Percentiles rank a stretch among this genome's conserved stretches.
Conservation (phyloP, 2,797 vertebrate species). For the Anableps anableps region DNA sequence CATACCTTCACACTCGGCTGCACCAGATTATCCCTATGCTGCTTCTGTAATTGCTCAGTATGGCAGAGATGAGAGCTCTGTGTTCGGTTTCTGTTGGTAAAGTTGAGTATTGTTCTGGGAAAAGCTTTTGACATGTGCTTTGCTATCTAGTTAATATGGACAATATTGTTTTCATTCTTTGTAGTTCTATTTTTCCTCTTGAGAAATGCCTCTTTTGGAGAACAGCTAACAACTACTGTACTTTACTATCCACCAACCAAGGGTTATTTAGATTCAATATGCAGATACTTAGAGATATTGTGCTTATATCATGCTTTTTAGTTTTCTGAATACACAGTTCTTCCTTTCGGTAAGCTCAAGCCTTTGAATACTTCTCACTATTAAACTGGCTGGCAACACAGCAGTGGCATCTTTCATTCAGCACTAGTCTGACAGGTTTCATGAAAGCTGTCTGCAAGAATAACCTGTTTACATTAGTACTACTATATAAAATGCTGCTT, state of each 20-base stretch:
- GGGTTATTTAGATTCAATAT: not conserved
- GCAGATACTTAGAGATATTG: not conserved
- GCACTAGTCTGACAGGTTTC: not conserved
- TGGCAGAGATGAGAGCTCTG: slow-evolving; percentile 35
- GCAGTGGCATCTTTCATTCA: not conserved
- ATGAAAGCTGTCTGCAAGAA: not conserved
- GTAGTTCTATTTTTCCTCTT: not conserved
- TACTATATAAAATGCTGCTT: not conserved
- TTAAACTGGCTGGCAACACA: not conserved
- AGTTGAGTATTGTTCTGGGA: slow-evolving; percentile 3
- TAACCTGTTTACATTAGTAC: not conserved
- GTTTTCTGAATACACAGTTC: not conserved
- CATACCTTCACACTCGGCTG: slow-evolving; percentile 48
- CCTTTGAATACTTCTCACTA: not conserved
- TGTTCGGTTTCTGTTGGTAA: slow-evolving; percentile 12
- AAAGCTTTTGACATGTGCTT: not conserved
- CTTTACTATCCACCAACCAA: not conserved
- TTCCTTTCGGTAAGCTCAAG: too few species aligned
- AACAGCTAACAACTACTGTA: not conserved
- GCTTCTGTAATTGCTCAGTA: slow-evolving; percentile 56
- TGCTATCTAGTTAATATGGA: not conserved
- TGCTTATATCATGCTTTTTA: not conserved
- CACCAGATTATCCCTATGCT: slow-evolving; percentile 70
- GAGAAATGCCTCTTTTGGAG: not conserved
- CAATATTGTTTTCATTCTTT: not conserved